Conservation (phyloP, 2,113 vertebrate species). For the Gymnocephalus cernua region DNA sequence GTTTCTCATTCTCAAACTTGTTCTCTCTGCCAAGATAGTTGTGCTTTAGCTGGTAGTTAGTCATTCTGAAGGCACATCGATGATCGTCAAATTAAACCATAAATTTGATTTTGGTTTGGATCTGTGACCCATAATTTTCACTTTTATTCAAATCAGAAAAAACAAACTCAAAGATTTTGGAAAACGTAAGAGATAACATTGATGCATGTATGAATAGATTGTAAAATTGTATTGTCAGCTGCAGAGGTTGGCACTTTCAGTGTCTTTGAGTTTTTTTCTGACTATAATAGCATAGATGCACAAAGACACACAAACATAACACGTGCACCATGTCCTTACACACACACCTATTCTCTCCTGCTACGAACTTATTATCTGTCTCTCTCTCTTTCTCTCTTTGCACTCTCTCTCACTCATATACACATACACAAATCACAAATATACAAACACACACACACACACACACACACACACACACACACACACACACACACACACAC, state of each 20-base stretch:
- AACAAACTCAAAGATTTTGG: not conserved
- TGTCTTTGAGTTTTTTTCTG: conserved; percentile 17
- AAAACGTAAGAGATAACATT: not conserved
- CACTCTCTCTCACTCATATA: conserved; percentile 27
- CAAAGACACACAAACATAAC: conserved; percentile 9
- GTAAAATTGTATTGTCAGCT: conserved; percentile 19
- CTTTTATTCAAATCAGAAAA: not conserved
- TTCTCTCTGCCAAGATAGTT: not conserved
- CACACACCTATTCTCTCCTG: conserved; percentile 33
- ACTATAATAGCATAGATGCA: conserved; percentile 19
- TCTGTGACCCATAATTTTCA: not conserved
- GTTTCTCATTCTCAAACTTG: not conserved
- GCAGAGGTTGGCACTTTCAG: not conserved
- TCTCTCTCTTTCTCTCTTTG: conserved; percentile 19
- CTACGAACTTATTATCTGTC: conserved; percentile 38
- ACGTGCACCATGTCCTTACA: not conserved
- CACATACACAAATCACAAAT: conserved; percentile 28
- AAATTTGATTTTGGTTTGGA: not conserved
- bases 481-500: too few relatives aligned
- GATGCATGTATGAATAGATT: not conserved
- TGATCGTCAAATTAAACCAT: not conserved
- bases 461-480: conserved; percentile 36
- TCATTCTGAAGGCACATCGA: not conserved
- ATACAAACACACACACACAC: conserved; percentile 12
- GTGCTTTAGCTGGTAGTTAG: not conserved